Conservation (phyloP, 64 coral and sea anemone species). For the Porites australiensis region DNA sequence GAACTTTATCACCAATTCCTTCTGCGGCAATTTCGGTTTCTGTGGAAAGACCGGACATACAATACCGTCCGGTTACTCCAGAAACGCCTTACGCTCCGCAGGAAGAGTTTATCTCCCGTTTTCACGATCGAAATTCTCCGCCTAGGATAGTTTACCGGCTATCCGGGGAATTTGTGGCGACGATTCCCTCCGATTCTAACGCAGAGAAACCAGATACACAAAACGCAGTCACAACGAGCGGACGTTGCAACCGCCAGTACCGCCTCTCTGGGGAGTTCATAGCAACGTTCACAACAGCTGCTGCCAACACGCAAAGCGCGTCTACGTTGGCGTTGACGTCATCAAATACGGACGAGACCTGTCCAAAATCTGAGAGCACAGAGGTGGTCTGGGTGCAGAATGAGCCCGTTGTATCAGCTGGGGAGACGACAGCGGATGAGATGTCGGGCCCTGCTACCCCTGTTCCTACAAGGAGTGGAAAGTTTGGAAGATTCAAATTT, state of each 20-base stretch:
- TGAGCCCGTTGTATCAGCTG: constrained; percentile 77
- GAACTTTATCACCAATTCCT: constrained; percentile 41
- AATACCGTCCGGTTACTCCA: constrained; percentile 53
- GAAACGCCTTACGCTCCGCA: constrained; percentile 87
- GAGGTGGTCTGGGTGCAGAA: constrained; percentile 79
- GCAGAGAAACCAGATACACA: constrained; percentile 9
- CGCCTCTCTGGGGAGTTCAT: constrained; percentile 78
- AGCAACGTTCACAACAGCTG: constrained; percentile 60
- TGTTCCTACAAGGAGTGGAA: constrained; percentile 52
- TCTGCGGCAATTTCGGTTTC: constrained; percentile 21
- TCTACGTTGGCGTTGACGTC: constrained; percentile 42
- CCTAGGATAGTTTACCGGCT: constrained; percentile 85
- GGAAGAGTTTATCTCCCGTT: constrained; percentile 79
- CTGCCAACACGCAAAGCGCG: constrained; percentile 25
- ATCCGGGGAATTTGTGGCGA: constrained; percentile 79
- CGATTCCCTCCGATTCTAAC: constrained; percentile 57
- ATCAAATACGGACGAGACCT: constrained; percentile 32
- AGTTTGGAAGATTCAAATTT: constrained; percentile 60
- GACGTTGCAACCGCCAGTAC: constrained; percentile 32
- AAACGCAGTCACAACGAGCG: constrained; percentile 18
- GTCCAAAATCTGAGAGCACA: constrained; percentile 41
- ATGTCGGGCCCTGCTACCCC: constrained; percentile 71
- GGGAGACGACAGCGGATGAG: constrained; percentile 87
- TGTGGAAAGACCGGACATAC: constrained; percentile 57
- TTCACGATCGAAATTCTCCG: constrained; percentile 57